Percentiles rank a stretch among this genome's conserved stretches.
These are phyloP conservation scores for Cnemophilus loriae DNA, from an alignment of 2,113 vertebrate species.

Conservation along the genomic window DNA sequence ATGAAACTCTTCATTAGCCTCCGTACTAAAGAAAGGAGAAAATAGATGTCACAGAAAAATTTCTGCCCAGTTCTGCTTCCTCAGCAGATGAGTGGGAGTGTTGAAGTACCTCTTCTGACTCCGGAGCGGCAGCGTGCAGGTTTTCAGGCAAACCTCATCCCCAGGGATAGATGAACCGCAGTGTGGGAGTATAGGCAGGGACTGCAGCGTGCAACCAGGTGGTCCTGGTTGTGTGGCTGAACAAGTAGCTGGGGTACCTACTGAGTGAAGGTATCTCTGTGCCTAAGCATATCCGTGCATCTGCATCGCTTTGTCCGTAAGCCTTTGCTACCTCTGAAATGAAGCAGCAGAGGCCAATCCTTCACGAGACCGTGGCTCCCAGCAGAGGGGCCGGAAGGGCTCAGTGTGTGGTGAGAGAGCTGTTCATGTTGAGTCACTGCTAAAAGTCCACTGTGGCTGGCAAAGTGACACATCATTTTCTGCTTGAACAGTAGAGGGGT, in stretches of 20 bases:
- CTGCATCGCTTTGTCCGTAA: accelerated
- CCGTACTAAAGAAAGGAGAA: not conserved
- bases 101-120: not conserved
- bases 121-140: accelerated
- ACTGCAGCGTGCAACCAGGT: not conserved
- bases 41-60: not conserved
- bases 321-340: not conserved
- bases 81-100: not conserved
- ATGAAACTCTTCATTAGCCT: constrained; percentile 42
- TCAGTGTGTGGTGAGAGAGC: accelerated
- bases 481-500: not conserved
- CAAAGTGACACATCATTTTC: not conserved
- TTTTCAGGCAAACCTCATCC: not conserved
- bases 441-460: not conserved
- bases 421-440: not conserved
- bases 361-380: accelerated
- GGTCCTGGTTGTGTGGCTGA: not conserved
- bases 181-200: not conserved
- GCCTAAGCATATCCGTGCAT: not conserved
- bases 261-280: accelerated
- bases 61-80: constrained; percentile 17
- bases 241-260: not conserved
- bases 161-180: not conserved
- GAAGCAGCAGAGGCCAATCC: not conserved
- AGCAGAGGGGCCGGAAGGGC: not conserved